Percentiles rank a stretch among this genome's conserved stretches.
Evolutionary conservation across 2,113 vertebrate species (phyloP).

Genomic region (Seriola aureovittata): DNA sequence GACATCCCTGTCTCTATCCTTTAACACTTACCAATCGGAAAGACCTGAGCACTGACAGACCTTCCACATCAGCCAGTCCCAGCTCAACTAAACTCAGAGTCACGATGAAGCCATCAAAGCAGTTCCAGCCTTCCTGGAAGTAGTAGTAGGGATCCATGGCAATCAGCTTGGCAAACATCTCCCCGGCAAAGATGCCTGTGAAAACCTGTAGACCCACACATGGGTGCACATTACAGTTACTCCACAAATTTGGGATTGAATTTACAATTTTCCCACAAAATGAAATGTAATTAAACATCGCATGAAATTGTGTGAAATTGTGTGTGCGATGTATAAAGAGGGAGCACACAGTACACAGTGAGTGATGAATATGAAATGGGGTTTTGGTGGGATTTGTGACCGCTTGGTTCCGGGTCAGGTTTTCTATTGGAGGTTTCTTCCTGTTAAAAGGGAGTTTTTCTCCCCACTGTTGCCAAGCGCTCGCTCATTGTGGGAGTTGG

Average conservation of each 20-base stretch:
- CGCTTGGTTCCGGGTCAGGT: background rate
- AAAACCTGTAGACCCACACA: constrained; percentile 88
- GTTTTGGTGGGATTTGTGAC: background rate
- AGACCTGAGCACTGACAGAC: constrained; percentile 97
- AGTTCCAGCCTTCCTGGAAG: constrained; percentile 99
- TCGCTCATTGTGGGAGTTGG: no score
- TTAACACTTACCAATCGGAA: constrained; percentile 93
- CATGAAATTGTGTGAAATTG: background rate
- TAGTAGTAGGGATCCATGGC: constrained; percentile 99
- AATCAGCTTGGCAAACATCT: constrained; percentile 98
- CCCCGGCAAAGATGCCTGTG: constrained; percentile 97
- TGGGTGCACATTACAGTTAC: background rate
- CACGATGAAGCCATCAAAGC: constrained; percentile 98
- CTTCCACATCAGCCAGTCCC: constrained; percentile 93
- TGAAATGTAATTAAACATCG: background rate
- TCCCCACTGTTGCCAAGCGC: no score
- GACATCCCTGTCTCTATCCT: background rate
- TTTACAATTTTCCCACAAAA: background rate
- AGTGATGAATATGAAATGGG: background rate
- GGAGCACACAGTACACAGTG: background rate
- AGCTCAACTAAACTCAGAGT: constrained; percentile 98
- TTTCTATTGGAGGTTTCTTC: no score
- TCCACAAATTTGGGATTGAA: background rate
- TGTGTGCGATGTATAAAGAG: no score
- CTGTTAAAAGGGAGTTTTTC: no score